Percentiles rank a stretch among this genome's conserved stretches.
Conservation (phyloP, 2,113 vertebrate genomes). For the Macrotus californicus region DNA sequence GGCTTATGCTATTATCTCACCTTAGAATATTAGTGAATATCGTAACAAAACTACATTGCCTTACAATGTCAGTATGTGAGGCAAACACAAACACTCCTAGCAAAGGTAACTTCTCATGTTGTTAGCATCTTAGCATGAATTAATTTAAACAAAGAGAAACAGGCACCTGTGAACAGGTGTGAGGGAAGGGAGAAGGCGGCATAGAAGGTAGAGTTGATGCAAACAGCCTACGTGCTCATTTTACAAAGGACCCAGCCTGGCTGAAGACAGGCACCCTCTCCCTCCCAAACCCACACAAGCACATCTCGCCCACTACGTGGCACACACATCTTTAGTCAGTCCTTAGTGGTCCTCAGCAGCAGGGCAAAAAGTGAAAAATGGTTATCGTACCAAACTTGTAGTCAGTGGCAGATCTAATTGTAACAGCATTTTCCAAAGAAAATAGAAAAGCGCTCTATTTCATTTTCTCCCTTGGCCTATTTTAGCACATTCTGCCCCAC, state of each 20-base stretch:
- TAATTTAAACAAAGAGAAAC: background rate
- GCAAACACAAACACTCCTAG: background rate
- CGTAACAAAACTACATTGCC: background rate
- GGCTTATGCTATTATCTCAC: background rate
- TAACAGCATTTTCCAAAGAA: conserved; percentile 42
- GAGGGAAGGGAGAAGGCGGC: background rate
- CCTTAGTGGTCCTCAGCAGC: background rate
- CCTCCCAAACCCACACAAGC: background rate
- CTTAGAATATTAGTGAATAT: background rate
- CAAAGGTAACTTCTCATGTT: background rate
- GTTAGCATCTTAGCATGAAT: background rate
- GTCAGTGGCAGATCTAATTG: conserved; percentile 40
- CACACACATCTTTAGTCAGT: background rate
- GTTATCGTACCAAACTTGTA: background rate
- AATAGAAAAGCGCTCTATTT: conserved; percentile 14
- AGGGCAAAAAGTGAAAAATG: background rate
- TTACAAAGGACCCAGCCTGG: background rate
- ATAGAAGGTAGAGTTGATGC: background rate
- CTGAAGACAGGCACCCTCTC: background rate
- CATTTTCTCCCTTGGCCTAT: conserved; percentile 57
- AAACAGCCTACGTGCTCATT: background rate
- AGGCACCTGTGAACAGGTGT: background rate
- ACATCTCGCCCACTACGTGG: background rate
- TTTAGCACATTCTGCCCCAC: conserved; percentile 48
- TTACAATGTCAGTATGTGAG: background rate